phyloP scores from a whole-genome alignment of 2,797 vertebrate species.

The Microcaecilia unicolor region DNA sequence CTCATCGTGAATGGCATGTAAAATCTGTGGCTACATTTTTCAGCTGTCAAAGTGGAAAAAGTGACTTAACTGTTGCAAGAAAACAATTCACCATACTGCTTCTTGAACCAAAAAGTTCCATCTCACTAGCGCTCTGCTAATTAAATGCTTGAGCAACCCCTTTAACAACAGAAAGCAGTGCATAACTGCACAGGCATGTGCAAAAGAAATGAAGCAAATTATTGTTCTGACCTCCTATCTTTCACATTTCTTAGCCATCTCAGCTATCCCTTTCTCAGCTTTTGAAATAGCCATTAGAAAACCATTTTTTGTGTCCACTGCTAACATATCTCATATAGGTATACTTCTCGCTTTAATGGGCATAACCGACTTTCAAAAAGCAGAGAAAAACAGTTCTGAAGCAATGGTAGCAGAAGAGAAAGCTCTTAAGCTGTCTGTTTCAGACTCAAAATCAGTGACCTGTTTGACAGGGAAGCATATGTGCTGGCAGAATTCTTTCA shows the following conservation, averaged over 20 bases:
- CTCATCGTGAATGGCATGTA: constrained; percentile 4
- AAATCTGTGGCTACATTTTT: constrained; percentile 17
- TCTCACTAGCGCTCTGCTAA: constrained; percentile 26
- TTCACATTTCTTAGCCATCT: constrained; percentile 14
- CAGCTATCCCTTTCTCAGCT: constrained; percentile 27
- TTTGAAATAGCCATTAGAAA: constrained; percentile 19
- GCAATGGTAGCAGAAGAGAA: constrained; percentile 1
- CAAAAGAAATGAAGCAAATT: constrained; percentile 15
- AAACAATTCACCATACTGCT: constrained; percentile 16
- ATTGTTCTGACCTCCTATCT: constrained; percentile 2
- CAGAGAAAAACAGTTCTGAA: constrained; percentile 9
- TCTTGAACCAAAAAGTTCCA: constrained; percentile 19
- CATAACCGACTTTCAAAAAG: constrained; percentile 15
- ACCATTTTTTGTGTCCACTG: constrained; percentile 7
- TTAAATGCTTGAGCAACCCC: constrained; percentile 25
- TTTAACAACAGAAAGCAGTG: background rate
- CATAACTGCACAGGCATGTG: constrained; percentile 3
- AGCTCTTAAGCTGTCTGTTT: background rate
- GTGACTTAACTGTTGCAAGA: background rate
- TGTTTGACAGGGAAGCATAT: constrained; percentile 4
- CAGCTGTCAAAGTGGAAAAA: constrained; percentile 2
- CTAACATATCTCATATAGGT: constrained; percentile 18
- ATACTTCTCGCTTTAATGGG: constrained; percentile 21
- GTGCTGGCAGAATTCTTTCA: background rate
- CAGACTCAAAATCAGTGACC: constrained; percentile 6